phyloP scores from a whole-genome alignment of 2,113 vertebrate species.

The Halcyon senegalensis region DNA sequence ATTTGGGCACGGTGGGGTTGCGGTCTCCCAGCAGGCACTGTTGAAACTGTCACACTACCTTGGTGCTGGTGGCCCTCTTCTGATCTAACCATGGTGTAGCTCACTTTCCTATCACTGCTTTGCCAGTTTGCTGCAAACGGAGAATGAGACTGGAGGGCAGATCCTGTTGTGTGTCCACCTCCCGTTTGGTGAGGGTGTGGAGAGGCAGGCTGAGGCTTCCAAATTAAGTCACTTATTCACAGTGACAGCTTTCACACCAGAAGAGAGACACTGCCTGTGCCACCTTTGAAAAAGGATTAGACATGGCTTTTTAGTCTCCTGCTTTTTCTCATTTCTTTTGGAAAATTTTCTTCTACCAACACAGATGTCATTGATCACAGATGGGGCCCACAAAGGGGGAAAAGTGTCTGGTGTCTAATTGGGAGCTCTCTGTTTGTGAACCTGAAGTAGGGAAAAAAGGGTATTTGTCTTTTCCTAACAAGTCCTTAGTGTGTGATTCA shows the following conservation, averaged over 20 bases:
- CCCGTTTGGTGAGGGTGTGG: background rate
- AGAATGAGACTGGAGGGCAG: background rate
- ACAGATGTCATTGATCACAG: background rate
- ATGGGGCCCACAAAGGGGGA: background rate
- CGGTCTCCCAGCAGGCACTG: background rate
- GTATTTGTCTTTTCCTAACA: constrained; percentile 6
- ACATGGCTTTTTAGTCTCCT: constrained; percentile 22
- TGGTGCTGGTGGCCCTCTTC: background rate
- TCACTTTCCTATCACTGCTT: background rate
- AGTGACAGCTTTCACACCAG: background rate
- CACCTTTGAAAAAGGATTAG: constrained; percentile 29
- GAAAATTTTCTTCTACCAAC: background rate
- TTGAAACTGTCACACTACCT: background rate
- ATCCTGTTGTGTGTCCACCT: background rate
- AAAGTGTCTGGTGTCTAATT: background rate
- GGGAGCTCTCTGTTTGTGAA: background rate
- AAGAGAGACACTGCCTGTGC: background rate
- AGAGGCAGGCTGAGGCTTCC: background rate
- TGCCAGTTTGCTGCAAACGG: background rate
- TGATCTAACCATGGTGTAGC: background rate
- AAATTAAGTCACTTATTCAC: background rate
- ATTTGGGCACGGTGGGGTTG: accelerated
- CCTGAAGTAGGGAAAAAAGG: background rate
- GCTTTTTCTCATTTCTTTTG: background rate
- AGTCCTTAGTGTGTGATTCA: background rate